Percentiles rank a stretch among this genome's conserved stretches.
Conservation (phyloP, 2,888 invertebrate genomes). For the Spodoptera littoralis region DNA sequence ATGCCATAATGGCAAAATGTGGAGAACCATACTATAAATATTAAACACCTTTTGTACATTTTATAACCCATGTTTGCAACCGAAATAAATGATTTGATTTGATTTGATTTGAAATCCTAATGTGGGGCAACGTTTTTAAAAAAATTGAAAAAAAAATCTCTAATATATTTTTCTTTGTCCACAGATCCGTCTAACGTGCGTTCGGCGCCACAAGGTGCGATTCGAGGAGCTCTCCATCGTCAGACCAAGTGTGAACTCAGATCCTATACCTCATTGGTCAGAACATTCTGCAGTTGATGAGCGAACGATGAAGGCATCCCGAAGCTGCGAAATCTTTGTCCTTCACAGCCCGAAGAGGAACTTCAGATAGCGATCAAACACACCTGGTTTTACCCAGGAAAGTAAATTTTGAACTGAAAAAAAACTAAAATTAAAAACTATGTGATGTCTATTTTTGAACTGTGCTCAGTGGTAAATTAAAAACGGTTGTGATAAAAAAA, state of each 20-base stretch:
- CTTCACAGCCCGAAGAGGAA: conserved; percentile 63
- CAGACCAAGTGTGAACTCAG: conserved; percentile 71
- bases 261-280: conserved; percentile 71
- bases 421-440: background rate
- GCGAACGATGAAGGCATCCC: conserved; percentile 61
- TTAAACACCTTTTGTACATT: no score
- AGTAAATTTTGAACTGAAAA: conserved; percentile 29
- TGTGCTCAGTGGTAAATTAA: background rate
- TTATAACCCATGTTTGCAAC: no score
- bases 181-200: conserved; percentile 60
- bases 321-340: conserved; percentile 75
- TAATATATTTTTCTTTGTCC: conserved; percentile 19
- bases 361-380: conserved; percentile 44
- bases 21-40: no score
- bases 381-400: conserved; percentile 38
- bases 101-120: no score
- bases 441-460: conserved; percentile 5
- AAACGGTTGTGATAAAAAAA: conserved; percentile 33
- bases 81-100: no score
- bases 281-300: conserved; percentile 63
- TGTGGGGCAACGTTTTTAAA: no score
- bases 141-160: background rate
- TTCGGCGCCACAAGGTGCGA: conserved; percentile 63
- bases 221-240: conserved; percentile 69
- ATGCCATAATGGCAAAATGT: no score